Base-by-base conservation (phyloP, 2,113 vertebrate species). In the Oryctolagus cuniculus region DNA sequence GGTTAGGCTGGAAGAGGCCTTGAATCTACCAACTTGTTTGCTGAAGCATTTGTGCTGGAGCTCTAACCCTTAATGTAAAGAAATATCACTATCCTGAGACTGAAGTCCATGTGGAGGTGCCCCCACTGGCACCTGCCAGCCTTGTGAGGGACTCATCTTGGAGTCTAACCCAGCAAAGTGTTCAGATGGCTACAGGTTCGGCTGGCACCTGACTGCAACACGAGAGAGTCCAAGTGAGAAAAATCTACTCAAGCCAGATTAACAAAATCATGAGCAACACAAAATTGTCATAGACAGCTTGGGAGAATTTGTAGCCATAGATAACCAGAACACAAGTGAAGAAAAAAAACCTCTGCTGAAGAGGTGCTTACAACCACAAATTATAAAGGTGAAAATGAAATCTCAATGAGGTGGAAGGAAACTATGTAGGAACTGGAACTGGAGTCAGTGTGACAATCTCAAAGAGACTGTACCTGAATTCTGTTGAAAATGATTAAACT, bases 221-320 rank as follows among this genome's bases (percentile, higher is more conserved):
- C 75, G 49, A 90, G 90, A 79, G 44, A 95, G 79, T 9, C 66
- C 66, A 77, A 58, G 70, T 75, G 89, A 69, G 64, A 90, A 79
- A 31, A 38, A 27, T 25, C 12, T 10, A 22, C 10, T 55, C 67
- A 95, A 88, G 36, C 22, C 25, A 93, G 51, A 73, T 79, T 34
- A 5, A 64, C 64, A 74, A 75, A 80, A 95, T 69, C 6, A 5
- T 75, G 82, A 91, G 34, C 10, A 67, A 90, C 24, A 67, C 73
- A 81, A 67, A 92, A 88, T 17, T 78, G 31, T 55, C 58, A 75
- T 67, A 92, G 29, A 24, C 7, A 6, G 49, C 91, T 75, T 89
- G 17, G 72, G 64, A 29, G 69, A 55, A 77, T 67, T 88, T 86
- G 63, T 79, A 86, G 44, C 69, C 87, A 66, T 51, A 89, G 83